Evolutionary conservation across 2,888 invertebrate species (phyloP), one percentile per base, ranked within the genome.

Genomic region (Tiliacea citrago): DNA sequence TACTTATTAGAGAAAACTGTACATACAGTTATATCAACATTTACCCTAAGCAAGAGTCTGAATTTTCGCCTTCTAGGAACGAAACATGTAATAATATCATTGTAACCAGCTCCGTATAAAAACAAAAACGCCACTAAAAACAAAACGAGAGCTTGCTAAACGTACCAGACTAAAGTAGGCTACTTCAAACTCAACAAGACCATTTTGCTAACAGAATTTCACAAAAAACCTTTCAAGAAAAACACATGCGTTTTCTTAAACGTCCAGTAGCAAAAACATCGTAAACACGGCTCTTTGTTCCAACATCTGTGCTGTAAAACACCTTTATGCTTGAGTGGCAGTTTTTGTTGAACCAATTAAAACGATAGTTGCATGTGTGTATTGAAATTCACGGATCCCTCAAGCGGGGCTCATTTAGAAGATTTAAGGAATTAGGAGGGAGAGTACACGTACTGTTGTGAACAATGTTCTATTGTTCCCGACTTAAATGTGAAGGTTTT

Each of bases 401-500:
- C 92, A 91, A 91, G 89, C 89, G 88, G 90, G 88, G 89, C 92
- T 93, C 91, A 92, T 94, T 94, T 92, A 84, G 91, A 91, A 91
- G 92, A 92, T 93, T 95, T 93, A 90, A 93, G 90, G 94, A 93
- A 94, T 95, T 94, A 92, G 91, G 89, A 90, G 88, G 88, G 91
- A 90, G 90, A 92, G 93, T 91, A 90, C 79, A 81, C 72, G 89
- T 88, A 91, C 94, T 95, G 94, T 96, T 88, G 75, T 89, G 89
- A 93, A 96, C 96, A 96, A 95, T 95, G 90, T 90, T 68, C 91
- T 87, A 93, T 95, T 96, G 95, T 95, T 90, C 88, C 87, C 89
- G 90, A 90, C 90, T 93, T 91, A 91, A 91, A 91, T 91, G 90
- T 90, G 84, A 88, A 87, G 87, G 90, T 91, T 91, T 91, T 92